A percentile compares a stretch with the other conserved stretches of the same genome.
These are phyloP conservation scores for Luehdorfia chinensis DNA, from an alignment of 1,140 invertebrate genomes.

Conservation along the genomic window DNA sequence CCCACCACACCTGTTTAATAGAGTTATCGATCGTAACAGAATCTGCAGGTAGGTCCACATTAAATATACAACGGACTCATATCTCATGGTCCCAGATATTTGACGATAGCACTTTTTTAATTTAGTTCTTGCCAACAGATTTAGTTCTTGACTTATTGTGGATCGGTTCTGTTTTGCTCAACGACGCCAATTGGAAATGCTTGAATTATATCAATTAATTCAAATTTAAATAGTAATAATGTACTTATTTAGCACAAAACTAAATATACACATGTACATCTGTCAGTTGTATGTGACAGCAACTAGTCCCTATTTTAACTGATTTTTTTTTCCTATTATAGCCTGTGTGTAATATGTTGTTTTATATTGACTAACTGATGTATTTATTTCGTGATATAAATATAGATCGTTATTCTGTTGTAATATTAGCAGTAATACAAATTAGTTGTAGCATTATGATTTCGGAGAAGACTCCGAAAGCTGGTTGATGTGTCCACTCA, in stretches of 20 bases:
- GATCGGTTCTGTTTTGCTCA: no score
- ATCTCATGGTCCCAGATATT: no score
- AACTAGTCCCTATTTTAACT: constrained; percentile 18
- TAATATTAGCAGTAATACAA: constrained; percentile 32
- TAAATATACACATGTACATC: constrained; percentile 2
- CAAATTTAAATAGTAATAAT: constrained; percentile 19
- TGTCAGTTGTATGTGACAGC: not conserved
- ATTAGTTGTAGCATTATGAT: constrained; percentile 37
- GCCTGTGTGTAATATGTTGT: constrained; percentile 19
- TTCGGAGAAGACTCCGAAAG: constrained; percentile 51
- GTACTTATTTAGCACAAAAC: constrained; percentile 32
- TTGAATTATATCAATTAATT: constrained; percentile 14
- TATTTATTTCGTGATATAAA: constrained; percentile 20
- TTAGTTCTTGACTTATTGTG: no score
- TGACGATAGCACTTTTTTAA: no score
- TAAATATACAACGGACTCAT: no score
- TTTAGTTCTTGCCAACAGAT: no score
- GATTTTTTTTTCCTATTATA: constrained; percentile 17
- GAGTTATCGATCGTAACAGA: no score
- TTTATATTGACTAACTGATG: constrained; percentile 12
- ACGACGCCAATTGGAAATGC: not conserved
- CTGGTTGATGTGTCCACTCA: constrained; percentile 70
- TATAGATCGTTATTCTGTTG: constrained; percentile 26
- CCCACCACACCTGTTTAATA: no score
- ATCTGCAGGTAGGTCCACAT: no score